These are phyloP conservation scores for Rutpela maculata DNA, from an alignment of 2,888 invertebrate species.

Conservation along the genomic window DNA sequence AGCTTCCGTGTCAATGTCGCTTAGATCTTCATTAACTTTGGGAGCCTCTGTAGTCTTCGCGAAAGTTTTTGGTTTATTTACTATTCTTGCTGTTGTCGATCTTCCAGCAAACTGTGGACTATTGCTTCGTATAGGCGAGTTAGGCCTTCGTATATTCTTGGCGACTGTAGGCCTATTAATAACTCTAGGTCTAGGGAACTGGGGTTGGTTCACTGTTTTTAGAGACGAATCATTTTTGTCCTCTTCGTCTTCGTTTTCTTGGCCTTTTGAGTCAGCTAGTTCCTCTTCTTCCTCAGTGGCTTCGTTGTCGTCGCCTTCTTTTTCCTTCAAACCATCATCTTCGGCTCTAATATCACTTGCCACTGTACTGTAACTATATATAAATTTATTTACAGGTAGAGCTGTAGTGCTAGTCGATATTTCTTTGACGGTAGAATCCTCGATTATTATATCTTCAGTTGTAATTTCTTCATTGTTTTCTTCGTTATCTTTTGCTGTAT, in stretches of 20 bases:
- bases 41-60: slow-evolving; percentile 55
- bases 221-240: neutral
- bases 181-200: neutral
- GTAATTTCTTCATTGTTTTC: slow-evolving; percentile 21
- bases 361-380: slow-evolving; percentile 20
- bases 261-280: slow-evolving; percentile 1
- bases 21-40: slow-evolving; percentile 55
- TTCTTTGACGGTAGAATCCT: neutral
- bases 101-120: slow-evolving; percentile 30
- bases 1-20: slow-evolving; percentile 74
- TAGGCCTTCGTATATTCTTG: slow-evolving; percentile 26
- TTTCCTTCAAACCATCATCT: neutral
- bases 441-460: slow-evolving; percentile 12
- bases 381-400: slow-evolving; percentile 14
- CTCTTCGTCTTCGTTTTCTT: neutral
- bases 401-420: neutral
- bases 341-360: slow-evolving; percentile 3
- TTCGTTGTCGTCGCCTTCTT: slow-evolving; percentile 20
- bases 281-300: slow-evolving; percentile 25
- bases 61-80: slow-evolving; percentile 32
- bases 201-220: neutral
- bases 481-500: neutral
- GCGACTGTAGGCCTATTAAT: slow-evolving; percentile 7
- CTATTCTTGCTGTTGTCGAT: slow-evolving; percentile 51
- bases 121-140: slow-evolving; percentile 26